Base-by-base conservation (phyloP, 2,888 invertebrate species). In the Eilema sororculum region DNA sequence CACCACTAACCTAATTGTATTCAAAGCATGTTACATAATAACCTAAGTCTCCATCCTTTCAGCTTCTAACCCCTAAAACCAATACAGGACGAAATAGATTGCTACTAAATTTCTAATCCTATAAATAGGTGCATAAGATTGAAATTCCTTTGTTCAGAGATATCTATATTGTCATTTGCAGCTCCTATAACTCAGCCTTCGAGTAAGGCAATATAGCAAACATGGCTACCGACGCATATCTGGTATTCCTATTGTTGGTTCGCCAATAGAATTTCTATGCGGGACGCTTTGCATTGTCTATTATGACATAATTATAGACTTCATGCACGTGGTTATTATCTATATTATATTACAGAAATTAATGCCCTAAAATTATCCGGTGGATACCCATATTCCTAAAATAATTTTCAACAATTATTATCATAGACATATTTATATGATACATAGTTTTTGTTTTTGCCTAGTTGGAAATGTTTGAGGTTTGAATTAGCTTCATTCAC, bases 191-290 rank as follows among this genome's bases (percentile, higher is more conserved):
- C 59, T 71, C 28, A 65, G 67, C 71, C 25, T 71, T 73, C 41
- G 70, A 73, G 74, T 65, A 62, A 73, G 69, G 75, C 78, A 76
- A 76, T 80, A 76, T 68, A 70, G 28, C 66, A 60, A 70, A 64
- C 71, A 46, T 71, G 73, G 71, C 73, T 69, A 66, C 64, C 72
- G 52, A 70, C 66, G 65, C 69, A 71, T 74, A 52, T 69, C 71
- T 80, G 74, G 76, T 78, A 80, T 56, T 73, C 60, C 79, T 73
- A 77, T 83, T 83, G 81, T 83, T 62, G 16, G 70, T 28, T 58
- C 65, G 62, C 20, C 69, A 73, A 80, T 83, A 77, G 76, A 79
- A 81, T 79, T 77, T 81, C 81, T 75, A 79, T 79, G 76, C 73
- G 71, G 69, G 70, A 69, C 61, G 60, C 65, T 46, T 59, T 69